A percentile compares a stretch with the other conserved stretches of the same genome.
These are phyloP conservation scores for Encarsia formosa DNA, from an alignment of 2,888 invertebrate genomes.

Conservation along the genomic window DNA sequence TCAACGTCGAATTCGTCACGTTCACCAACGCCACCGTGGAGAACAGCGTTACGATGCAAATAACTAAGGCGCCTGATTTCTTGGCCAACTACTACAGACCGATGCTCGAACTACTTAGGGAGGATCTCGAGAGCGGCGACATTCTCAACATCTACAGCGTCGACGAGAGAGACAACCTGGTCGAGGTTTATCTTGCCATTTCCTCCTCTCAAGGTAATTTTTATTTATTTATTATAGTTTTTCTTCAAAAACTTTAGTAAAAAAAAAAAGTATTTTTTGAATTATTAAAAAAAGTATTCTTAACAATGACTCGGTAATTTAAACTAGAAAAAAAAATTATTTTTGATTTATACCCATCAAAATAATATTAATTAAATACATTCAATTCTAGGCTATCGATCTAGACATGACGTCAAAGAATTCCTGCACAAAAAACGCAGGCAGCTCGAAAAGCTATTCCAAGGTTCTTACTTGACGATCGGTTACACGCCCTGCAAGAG, in stretches of 20 bases:
- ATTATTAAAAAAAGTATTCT: no score
- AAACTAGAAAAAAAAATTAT: neutral
- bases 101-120: slow-evolving; percentile 67
- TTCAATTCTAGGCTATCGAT: slow-evolving; percentile 55
- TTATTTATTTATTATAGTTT: no score
- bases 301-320: no score
- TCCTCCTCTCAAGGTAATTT: slow-evolving; percentile 51
- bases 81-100: slow-evolving; percentile 73
- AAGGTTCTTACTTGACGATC: slow-evolving; percentile 60
- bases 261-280: no score
- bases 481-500: slow-evolving; percentile 74
- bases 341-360: neutral
- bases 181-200: slow-evolving; percentile 71
- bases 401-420: slow-evolving; percentile 63
- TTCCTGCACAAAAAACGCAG: slow-evolving; percentile 64
- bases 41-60: slow-evolving; percentile 74
- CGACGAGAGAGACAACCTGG: slow-evolving; percentile 61
- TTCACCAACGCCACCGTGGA: slow-evolving; percentile 80
- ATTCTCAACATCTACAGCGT: slow-evolving; percentile 70
- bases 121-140: slow-evolving; percentile 63
- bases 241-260: no score
- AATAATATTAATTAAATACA: neutral
- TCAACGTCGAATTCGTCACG: slow-evolving; percentile 75
- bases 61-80: slow-evolving; percentile 72
- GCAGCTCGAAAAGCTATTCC: slow-evolving; percentile 62